phyloP scores from a whole-genome alignment of 2,797 vertebrate genomes.

The Rhinoraja longicauda region DNA sequence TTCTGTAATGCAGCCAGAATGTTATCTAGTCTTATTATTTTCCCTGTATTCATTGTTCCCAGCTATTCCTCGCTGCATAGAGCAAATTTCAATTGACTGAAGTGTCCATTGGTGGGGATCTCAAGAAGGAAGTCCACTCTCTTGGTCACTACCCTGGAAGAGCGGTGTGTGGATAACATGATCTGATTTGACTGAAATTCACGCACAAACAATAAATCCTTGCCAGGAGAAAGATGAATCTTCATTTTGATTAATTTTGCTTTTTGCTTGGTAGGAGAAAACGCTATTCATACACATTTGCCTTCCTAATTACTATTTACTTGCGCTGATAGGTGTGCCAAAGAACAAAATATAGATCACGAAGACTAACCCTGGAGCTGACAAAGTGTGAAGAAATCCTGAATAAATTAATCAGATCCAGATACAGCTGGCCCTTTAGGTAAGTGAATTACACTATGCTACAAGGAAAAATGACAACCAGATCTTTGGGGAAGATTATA shows the following conservation, averaged over 20 bases:
- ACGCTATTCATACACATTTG: neutral
- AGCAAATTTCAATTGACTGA: no score
- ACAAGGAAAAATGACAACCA: neutral
- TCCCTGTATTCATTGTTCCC: no score
- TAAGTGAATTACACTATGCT: slow-evolving; percentile 50
- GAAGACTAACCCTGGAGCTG: slow-evolving; percentile 72
- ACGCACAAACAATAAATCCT: neutral
- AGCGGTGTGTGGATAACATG: neutral
- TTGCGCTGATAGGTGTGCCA: slow-evolving; percentile 69
- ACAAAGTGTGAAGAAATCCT: slow-evolving; percentile 92
- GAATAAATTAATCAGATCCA: slow-evolving; percentile 82
- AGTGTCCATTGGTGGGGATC: no score
- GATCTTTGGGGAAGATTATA: neutral
- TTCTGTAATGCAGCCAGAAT: no score
- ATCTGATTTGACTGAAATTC: neutral
- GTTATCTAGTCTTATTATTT: no score
- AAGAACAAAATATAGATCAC: slow-evolving; percentile 60
- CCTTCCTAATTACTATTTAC: neutral
- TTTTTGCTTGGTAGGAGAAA: neutral
- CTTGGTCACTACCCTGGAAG: neutral
- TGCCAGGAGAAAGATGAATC: neutral
- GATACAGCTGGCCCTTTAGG: slow-evolving; percentile 98
- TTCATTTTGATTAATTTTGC: neutral
- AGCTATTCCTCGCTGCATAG: no score
- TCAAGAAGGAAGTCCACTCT: no score